Percentiles rank a stretch among this genome's conserved stretches.
These are phyloP conservation scores for Urosaurus nigricauda DNA, from an alignment of 2,797 vertebrate species.

Conservation along the genomic window DNA sequence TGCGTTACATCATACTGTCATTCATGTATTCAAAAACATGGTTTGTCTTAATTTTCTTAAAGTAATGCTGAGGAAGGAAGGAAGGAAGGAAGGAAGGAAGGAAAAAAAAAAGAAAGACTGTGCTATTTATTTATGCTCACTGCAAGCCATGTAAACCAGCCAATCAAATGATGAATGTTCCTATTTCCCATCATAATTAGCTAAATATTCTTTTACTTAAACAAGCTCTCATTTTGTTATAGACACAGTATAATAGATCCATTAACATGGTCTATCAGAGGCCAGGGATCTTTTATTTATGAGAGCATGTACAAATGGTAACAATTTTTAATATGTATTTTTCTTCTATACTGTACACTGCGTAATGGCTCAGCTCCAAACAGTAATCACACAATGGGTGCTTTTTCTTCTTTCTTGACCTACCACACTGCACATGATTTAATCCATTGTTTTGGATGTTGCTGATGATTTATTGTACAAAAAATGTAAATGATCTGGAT, in stretches of 20 bases:
- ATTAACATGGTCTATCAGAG: constrained; percentile 68
- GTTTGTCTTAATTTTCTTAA: constrained; percentile 62
- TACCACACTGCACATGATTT: constrained; percentile 81
- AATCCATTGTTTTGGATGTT: constrained; percentile 82
- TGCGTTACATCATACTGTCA: not conserved
- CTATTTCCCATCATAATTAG: constrained; percentile 72
- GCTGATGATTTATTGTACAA: constrained; percentile 91
- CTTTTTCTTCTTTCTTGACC: constrained; percentile 78
- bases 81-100: constrained; percentile 51
- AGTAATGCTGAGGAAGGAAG: constrained; percentile 27
- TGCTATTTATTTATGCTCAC: constrained; percentile 72
- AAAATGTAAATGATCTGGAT: constrained; percentile 93
- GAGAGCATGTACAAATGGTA: constrained; percentile 62
- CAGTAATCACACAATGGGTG: constrained; percentile 71
- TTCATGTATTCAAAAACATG: constrained; percentile 35
- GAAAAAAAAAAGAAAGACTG: constrained; percentile 66
- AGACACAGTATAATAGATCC: constrained; percentile 71
- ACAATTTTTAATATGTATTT: constrained; percentile 62
- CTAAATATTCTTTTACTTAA: constrained; percentile 77
- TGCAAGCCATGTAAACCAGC: constrained; percentile 73
- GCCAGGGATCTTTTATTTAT: constrained; percentile 63
- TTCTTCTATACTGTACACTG: constrained; percentile 43
- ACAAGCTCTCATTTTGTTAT: constrained; percentile 71
- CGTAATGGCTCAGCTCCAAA: constrained; percentile 70
- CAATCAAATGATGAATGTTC: constrained; percentile 71